Percentiles rank a stretch among this genome's conserved stretches.
Evolutionary conservation across 2,888 invertebrate genomes (phyloP).

Genomic region (Stegana nigrithorax): DNA sequence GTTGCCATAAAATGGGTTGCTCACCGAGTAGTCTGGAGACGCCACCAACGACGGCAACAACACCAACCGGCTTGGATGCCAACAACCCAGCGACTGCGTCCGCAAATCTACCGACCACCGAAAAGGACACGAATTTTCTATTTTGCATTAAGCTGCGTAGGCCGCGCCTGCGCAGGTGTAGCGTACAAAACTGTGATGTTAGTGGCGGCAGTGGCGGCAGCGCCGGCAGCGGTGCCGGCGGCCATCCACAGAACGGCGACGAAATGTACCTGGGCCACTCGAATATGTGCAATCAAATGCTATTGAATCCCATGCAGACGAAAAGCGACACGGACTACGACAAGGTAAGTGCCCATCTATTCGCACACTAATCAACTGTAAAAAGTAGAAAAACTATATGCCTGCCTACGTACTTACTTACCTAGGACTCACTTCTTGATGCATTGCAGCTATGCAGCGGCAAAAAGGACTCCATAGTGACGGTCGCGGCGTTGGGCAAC

Average conservation of each 20-base stretch:
- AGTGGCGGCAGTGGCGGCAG: conserved; percentile 52
- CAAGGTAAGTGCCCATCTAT: conserved; percentile 62
- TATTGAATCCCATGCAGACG: conserved; percentile 64
- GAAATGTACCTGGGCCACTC: conserved; percentile 42
- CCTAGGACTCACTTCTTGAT: background rate
- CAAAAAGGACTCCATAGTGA: conserved; percentile 68
- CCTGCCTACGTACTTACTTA: background rate
- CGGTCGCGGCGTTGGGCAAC: conserved; percentile 65
- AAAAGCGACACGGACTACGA: conserved; percentile 67
- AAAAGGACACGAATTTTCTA: conserved; percentile 63
- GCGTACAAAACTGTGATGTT: conserved; percentile 60
- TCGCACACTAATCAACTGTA: conserved; percentile 2
- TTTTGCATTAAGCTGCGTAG: conserved; percentile 65
- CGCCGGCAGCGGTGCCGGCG: conserved; percentile 41
- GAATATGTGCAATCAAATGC: conserved; percentile 64
- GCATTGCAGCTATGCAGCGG: conserved; percentile 63
- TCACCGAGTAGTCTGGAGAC: conserved; percentile 54
- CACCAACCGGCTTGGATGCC: conserved; percentile 20
- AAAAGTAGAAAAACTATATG: background rate
- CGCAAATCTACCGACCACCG: conserved; percentile 29
- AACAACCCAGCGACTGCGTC: background rate
- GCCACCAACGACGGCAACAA: conserved; percentile 35
- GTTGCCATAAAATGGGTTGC: conserved; percentile 51
- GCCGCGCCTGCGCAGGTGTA: conserved; percentile 57
- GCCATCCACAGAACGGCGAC: conserved; percentile 41